Base-by-base conservation (phyloP, 2,888 invertebrate species). In the Xestobium rufovillosum region DNA sequence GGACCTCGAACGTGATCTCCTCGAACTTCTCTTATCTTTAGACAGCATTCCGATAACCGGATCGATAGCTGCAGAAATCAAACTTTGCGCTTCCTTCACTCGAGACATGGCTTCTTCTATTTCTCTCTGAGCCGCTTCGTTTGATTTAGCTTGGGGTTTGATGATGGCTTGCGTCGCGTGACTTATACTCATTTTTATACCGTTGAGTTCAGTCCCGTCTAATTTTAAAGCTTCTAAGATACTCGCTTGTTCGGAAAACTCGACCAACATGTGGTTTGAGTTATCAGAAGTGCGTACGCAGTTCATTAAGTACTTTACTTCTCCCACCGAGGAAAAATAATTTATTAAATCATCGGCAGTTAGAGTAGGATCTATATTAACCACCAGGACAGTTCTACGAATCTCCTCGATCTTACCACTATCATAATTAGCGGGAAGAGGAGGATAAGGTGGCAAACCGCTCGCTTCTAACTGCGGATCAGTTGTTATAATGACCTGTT, bases 41-140 rank as follows among this genome's bases (percentile, higher is more conserved):
- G 87, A 84, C 14, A 89, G 65, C 68, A 88, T 78, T 3, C 88
- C 88, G 52, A 89, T 88, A 36, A 89, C 86, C 0, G 89, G 89
- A 67, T 90, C 92, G 44, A 94, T 90, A 9, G 91, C 89, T 4
- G 92, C 94, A 1, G 91, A 88, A 45, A 96, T 91, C 55, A 94
- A 75, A 60, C 87, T 89, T 65, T 95, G 94, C 0, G 94, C 94
- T 67, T 96, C 95, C 60, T 92, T 92, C 0, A 95, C 92, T 44
- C 94, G 74, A 29, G 90, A 87, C 92, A 98, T 94, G 1, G 94
- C 95, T 63, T 94, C 94, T 63, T 95, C 94, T 37, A 96, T 92
- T 68, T 95, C 95, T 28, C 86, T 78, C 23, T 94, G 89, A 0
- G 94, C 94, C 1, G 91, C 92, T 61, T 94, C 92, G 59, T 92